Percentiles rank a stretch among this genome's conserved stretches.
Evolutionary conservation across 2,888 invertebrate genomes (phyloP).

Genomic region (Boloria euphrosyne): DNA sequence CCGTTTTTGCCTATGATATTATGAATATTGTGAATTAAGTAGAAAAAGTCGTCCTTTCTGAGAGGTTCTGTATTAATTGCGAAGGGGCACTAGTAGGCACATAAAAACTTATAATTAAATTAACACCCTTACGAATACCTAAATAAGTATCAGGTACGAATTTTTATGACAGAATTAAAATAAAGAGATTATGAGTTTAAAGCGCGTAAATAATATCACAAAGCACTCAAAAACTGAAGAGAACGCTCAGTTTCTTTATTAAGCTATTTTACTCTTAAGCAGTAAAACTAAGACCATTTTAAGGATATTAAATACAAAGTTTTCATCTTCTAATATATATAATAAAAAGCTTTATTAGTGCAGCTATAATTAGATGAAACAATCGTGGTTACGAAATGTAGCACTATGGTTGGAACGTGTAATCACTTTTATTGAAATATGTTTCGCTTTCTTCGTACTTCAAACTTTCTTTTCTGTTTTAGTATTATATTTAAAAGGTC

Average conservation of each 20-base stretch:
- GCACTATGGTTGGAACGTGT: too few species aligned
- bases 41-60: too few species aligned
- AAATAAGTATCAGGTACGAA: conserved; percentile 7
- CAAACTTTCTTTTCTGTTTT: too few species aligned
- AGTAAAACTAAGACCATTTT: conserved; percentile 4
- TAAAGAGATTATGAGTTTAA: conserved; percentile 9
- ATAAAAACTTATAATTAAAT: background rate
- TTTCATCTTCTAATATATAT: background rate
- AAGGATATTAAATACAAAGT: background rate
- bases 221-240: conserved; percentile 14
- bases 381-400: too few species aligned
- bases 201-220: conserved; percentile 7
- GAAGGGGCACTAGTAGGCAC: background rate
- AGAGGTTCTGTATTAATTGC: too few species aligned
- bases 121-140: background rate
- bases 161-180: conserved; percentile 14
- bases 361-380: background rate
- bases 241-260: conserved; percentile 4
- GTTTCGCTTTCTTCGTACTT: too few species aligned
- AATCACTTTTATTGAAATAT: too few species aligned
- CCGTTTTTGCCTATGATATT: too few species aligned
- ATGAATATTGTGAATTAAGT: too few species aligned
- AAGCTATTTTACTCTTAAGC: conserved; percentile 11
- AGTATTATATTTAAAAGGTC: too few species aligned
- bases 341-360: background rate